Evolutionary conservation across 2,797 vertebrate genomes (phyloP).

Genomic region (Phoxinus dragarum): DNA sequence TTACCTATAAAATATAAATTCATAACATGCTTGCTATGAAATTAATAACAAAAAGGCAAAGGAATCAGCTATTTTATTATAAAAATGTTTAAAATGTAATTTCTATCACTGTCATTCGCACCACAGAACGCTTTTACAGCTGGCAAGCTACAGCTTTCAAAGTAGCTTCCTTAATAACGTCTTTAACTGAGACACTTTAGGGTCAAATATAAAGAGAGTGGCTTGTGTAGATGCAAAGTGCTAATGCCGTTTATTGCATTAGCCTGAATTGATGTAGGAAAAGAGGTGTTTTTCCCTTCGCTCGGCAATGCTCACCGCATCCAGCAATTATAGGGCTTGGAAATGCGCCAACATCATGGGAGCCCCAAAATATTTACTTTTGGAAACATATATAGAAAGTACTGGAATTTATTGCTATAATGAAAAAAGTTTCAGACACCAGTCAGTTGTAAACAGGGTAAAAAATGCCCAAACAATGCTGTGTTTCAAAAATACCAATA

Average conservation of each 20-base stretch:
- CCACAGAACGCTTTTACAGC: background rate
- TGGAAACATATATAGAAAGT: slow-evolving; percentile 63
- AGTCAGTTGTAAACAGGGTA: slow-evolving; percentile 49
- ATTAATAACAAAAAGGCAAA: background rate
- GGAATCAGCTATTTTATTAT: background rate
- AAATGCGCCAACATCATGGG: slow-evolving; percentile 53
- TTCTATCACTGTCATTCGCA: background rate
- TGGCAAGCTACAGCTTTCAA: background rate
- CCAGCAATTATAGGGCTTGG: slow-evolving; percentile 63
- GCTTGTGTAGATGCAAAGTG: slow-evolving; percentile 14
- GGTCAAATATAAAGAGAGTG: background rate
- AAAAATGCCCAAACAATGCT: slow-evolving; percentile 30
- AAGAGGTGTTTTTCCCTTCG: slow-evolving; percentile 56
- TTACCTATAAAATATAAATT: background rate
- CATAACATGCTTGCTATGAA: background rate
- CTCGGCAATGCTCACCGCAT: slow-evolving; percentile 50
- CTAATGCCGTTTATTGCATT: slow-evolving; percentile 66
- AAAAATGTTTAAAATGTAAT: background rate
- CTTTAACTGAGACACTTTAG: background rate
- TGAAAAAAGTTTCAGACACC: slow-evolving; percentile 59
- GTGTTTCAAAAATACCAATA: slow-evolving; percentile 44
- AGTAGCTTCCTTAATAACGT: slow-evolving; percentile 16
- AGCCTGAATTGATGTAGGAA: slow-evolving; percentile 41
- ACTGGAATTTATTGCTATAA: slow-evolving; percentile 61
- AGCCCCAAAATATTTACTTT: slow-evolving; percentile 62